Conservation (phyloP, 1,140 invertebrate genomes). For the Drosophila kanapiae region DNA sequence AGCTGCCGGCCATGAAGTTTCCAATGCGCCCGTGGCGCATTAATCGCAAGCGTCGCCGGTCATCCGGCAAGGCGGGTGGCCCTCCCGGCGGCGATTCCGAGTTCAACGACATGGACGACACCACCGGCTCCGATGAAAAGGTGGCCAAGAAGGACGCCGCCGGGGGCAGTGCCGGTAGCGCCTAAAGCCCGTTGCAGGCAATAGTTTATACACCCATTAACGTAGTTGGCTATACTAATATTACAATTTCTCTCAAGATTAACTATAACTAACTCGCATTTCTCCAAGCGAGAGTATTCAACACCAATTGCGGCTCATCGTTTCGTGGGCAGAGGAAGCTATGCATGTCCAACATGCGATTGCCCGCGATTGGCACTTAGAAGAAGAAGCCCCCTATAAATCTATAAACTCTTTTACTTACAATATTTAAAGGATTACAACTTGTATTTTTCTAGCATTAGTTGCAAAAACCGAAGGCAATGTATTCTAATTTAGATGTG, state of each 20-base stretch:
- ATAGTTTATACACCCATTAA: conserved; percentile 43
- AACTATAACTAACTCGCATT: conserved; percentile 59
- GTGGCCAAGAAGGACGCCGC: conserved; percentile 70
- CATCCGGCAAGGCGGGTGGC: conserved; percentile 85
- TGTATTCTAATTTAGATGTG: conserved; percentile 59
- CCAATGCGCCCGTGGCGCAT: conserved; percentile 86
- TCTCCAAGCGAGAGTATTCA: conserved; percentile 56
- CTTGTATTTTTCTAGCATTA: conserved; percentile 62
- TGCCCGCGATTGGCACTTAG: conserved; percentile 41
- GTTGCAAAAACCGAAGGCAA: conserved; percentile 45
- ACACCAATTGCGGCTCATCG: conserved; percentile 46
- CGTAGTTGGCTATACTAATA: conserved; percentile 61
- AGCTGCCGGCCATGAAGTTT: conserved; percentile 88
- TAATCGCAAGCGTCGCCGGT: conserved; percentile 86
- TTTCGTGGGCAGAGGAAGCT: conserved; percentile 30
- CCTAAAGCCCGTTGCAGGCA: conserved; percentile 30
- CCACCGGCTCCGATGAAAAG: conserved; percentile 74
- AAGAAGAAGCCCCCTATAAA: conserved; percentile 31
- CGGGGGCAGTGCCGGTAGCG: conserved; percentile 17
- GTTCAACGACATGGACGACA: conserved; percentile 70
- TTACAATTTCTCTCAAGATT: conserved; percentile 69
- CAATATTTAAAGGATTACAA: conserved; percentile 53
- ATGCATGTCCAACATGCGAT: conserved; percentile 53
- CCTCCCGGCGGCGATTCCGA: conserved; percentile 84
- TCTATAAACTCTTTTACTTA: conserved; percentile 43